Evolutionary conservation across 2,113 vertebrate genomes (phyloP), one percentile per base, ranked within the genome.

Genomic region (Chaenocephalus aceratus): DNA sequence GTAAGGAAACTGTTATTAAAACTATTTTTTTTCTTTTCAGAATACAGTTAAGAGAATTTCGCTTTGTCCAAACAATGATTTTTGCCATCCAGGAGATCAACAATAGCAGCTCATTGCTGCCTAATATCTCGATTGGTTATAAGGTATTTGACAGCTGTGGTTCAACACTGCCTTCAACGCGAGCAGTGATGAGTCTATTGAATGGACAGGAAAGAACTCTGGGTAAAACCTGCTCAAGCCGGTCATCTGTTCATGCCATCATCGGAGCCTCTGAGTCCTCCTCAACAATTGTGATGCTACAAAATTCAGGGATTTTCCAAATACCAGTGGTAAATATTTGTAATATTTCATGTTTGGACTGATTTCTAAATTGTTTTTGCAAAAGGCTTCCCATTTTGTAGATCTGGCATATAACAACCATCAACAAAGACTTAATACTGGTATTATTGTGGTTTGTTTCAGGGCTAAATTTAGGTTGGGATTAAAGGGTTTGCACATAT

Each of bases 51-150:
- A 91, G 94, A 86, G 94, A 95, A 80, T 92, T 95, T 57, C 94
- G 79, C 41, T 94, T 94, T 89, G 94, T 90, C 44, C 93, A 95
- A 76, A 94, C 93, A n/a, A 93, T 96, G 94, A 93, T 93, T 16
- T 95, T 95, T 88, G 94, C 94, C 1, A 93, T 95, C 58, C 89
- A 95, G 57, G 94, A 96, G 82, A 95, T 96, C 58, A 96, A 96
- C 86, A 93, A 91, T 34, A 94, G 88, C 72, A 88, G 46, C 58
- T 76, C 21, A 59, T 70, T 95, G 48, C 92, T 96, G 14, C 94
- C 95, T 36, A 89, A 94, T 46, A 64, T 95, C 8, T 90, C 89
- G 18, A 6, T 96, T 61, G 95, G 94, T 41, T 96, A 95, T 80
- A 89, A 89, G 51, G 73, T 96, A 60, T 95, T 94, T 77, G 95